These are phyloP conservation scores for Megalopta genalis DNA, from an alignment of 1,140 invertebrate species.

Conservation along the genomic window DNA sequence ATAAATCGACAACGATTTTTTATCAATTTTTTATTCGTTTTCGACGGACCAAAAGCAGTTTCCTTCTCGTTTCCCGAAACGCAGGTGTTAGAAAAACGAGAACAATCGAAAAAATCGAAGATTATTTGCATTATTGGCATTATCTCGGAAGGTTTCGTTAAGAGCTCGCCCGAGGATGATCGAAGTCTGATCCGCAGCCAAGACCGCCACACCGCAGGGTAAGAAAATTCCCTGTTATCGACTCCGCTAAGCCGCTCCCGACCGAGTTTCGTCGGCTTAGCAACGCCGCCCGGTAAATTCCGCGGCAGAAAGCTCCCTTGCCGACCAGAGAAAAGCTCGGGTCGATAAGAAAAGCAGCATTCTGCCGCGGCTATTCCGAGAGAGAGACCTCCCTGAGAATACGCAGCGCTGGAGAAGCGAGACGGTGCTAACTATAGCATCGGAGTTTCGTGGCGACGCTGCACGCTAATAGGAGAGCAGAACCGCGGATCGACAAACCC, in stretches of 20 bases:
- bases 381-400: constrained; percentile 52
- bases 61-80: no score
- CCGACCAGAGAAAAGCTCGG: constrained; percentile 62
- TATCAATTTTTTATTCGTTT: no score
- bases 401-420: constrained; percentile 54
- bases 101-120: no score
- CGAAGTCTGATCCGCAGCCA: not conserved
- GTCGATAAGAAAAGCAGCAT: constrained; percentile 56
- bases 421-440: constrained; percentile 48
- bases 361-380: constrained; percentile 49
- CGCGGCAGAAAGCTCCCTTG: constrained; percentile 55
- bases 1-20: no score
- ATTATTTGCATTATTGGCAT: no score
- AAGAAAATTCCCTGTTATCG: constrained; percentile 54
- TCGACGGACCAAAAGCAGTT: no score
- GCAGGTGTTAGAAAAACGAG: no score
- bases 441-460: constrained; percentile 26
- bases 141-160: no score
- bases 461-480: constrained; percentile 24
- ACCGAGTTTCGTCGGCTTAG: constrained; percentile 17
- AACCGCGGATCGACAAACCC: constrained; percentile 26
- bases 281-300: constrained; percentile 49
- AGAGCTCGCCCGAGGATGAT: no score
- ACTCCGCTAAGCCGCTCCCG: not conserved
- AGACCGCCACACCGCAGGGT: constrained; percentile 45